Evolutionary conservation across 2,113 vertebrate species (phyloP).

Genomic region (Porphyrio hochstetteri): DNA sequence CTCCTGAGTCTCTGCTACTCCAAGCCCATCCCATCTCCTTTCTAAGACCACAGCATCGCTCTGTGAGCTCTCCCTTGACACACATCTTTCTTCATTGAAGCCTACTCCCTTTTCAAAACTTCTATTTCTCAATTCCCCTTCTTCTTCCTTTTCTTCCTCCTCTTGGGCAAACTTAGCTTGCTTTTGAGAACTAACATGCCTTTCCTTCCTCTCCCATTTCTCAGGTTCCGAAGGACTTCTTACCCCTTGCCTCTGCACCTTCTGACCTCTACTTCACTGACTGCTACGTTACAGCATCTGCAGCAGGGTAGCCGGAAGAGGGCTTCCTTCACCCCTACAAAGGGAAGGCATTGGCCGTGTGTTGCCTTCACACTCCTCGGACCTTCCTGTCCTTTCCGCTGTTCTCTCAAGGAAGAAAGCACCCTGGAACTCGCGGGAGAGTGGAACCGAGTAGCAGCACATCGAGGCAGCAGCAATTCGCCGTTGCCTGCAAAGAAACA

Average conservation of each 20-base stretch:
- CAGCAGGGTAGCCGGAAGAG: not conserved
- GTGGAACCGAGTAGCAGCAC: not conserved
- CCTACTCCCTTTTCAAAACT: not conserved
- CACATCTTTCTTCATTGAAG: not conserved
- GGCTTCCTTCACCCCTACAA: accelerated
- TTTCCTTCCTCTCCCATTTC: not conserved
- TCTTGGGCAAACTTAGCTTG: not conserved
- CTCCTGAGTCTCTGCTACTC: accelerated
- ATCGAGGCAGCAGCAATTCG: not conserved
- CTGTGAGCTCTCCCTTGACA: not conserved
- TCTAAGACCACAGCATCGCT: not conserved
- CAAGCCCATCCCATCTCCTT: not conserved
- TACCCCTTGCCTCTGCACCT: not conserved
- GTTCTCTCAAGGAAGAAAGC: not conserved
- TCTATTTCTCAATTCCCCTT: not conserved
- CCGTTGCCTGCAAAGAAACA: not conserved
- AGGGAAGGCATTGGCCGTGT: not conserved
- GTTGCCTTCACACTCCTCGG: not conserved
- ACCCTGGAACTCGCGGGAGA: not conserved
- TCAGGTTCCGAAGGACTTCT: not conserved
- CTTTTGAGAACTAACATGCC: not conserved
- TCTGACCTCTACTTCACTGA: not conserved
- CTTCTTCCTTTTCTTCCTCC: not conserved
- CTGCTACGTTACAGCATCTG: too few relatives aligned
- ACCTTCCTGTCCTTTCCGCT: not conserved